Evolutionary conservation across 2,888 invertebrate species (phyloP).

Genomic region (Hydrotaea cyrtoneurina): DNA sequence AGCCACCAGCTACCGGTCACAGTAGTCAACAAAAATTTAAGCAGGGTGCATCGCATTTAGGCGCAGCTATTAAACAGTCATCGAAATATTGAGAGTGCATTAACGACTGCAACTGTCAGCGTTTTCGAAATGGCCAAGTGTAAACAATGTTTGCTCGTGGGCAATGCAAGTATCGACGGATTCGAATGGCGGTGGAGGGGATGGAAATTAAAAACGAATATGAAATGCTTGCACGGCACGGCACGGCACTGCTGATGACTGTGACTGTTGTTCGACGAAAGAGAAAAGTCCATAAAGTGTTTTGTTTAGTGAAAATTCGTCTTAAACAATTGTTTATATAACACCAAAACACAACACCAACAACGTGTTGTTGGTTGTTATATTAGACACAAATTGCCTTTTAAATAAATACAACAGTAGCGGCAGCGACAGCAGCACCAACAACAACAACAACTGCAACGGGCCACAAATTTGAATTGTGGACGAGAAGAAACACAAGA

Average conservation of each 20-base stretch:
- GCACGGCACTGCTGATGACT: too few species aligned
- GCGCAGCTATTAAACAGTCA: conserved; percentile 64
- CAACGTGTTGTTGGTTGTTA: conserved; percentile 55
- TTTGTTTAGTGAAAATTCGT: conserved; percentile 52
- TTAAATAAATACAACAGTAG: conserved; percentile 59
- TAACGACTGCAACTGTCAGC: conserved; percentile 63
- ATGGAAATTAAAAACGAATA: too few species aligned
- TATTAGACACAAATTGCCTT: conserved; percentile 66
- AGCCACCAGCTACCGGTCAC: not conserved
- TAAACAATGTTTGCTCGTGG: conserved; percentile 49
- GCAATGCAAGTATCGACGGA: not conserved
- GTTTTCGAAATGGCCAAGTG: conserved; percentile 56
- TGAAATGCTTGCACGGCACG: too few species aligned
- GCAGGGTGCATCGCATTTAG: not conserved
- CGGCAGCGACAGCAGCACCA: conserved; percentile 8
- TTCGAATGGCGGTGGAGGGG: too few species aligned
- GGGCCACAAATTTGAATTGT: not conserved
- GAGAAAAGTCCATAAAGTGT: conserved; percentile 37
- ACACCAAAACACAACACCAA: conserved; percentile 14
- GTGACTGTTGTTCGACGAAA: not conserved
- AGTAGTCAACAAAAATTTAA: conserved; percentile 10
- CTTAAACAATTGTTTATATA: conserved; percentile 62
- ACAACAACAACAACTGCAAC: too few species aligned
- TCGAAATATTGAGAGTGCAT: conserved; percentile 65
- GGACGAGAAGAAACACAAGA: conserved; percentile 44